Evolutionary conservation across 2,888 invertebrate genomes (phyloP).

Genomic region (Rhorus exstirpatorius): DNA sequence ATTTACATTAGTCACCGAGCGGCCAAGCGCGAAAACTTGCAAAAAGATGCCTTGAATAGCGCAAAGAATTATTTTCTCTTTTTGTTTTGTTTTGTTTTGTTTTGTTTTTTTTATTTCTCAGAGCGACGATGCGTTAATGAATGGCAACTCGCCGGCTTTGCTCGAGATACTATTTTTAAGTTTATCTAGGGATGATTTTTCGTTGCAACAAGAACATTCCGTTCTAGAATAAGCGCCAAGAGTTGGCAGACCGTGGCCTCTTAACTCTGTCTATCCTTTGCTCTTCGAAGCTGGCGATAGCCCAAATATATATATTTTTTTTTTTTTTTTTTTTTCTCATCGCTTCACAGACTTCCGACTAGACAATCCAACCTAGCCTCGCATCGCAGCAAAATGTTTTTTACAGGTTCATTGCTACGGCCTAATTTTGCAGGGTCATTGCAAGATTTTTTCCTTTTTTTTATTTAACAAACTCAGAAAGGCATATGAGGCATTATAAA

Average conservation of each 20-base stretch:
- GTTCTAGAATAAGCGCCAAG: constrained; percentile 57
- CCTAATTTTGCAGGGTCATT: neutral
- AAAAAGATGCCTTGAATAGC: neutral
- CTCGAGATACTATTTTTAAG: constrained; percentile 58
- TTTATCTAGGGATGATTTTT: constrained; percentile 56
- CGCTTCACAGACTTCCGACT: constrained; percentile 34
- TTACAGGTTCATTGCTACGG: constrained; percentile 37
- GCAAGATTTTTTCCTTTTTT: neutral
- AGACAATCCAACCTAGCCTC: constrained; percentile 44
- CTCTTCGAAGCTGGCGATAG: constrained; percentile 49
- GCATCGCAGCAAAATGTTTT: constrained; percentile 15
- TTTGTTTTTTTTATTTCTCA: neutral
- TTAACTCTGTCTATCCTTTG: constrained; percentile 26
- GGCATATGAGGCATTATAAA: too few relatives aligned
- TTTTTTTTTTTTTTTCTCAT: constrained; percentile 25
- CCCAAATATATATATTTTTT: constrained; percentile 53
- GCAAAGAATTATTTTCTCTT: neutral
- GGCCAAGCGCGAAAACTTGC: neutral
- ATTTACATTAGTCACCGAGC: neutral
- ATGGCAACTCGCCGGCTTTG: neutral
- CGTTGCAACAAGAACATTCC: constrained; percentile 47
- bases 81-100: neutral
- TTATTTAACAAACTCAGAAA: neutral
- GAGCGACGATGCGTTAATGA: constrained; percentile 25
- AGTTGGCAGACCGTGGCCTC: constrained; percentile 57